Evolutionary conservation across 1,140 invertebrate genomes (phyloP).

Genomic region (silkworm (Bombyx mori)): DNA sequence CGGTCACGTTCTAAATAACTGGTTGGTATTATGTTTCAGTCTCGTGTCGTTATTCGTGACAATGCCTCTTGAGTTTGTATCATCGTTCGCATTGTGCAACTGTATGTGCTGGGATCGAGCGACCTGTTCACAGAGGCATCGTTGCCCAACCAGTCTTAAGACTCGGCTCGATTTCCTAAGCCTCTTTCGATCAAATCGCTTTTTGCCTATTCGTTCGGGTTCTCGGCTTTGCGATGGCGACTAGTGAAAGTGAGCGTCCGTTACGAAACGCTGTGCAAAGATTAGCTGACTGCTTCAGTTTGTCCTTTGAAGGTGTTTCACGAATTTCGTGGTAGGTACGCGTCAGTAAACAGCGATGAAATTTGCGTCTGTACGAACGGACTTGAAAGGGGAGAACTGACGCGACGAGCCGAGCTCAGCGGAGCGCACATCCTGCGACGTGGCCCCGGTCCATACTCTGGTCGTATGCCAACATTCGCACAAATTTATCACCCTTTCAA

Average conservation of each 20-base stretch:
- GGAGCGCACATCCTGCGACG: conserved; percentile 58
- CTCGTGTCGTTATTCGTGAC: conserved; percentile 33
- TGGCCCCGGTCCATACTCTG: conserved; percentile 24
- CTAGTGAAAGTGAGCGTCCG: conserved; percentile 28
- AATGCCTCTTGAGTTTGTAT: conserved; percentile 31
- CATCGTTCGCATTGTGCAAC: conserved; percentile 34
- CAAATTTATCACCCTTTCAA: background rate
- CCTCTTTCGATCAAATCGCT: conserved; percentile 20
- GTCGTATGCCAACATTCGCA: background rate
- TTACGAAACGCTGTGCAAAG: conserved; percentile 17
- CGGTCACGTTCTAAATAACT: conserved; percentile 47
- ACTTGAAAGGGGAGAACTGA: conserved; percentile 52
- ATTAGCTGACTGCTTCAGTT: background rate
- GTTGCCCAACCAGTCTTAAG: conserved; percentile 35
- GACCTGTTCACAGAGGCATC: conserved; percentile 28
- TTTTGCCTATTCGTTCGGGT: conserved; percentile 23
- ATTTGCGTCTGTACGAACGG: conserved; percentile 38
- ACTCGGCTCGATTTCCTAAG: conserved; percentile 29
- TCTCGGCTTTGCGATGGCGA: conserved; percentile 23
- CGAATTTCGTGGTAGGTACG: conserved; percentile 21
- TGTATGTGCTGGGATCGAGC: conserved; percentile 24
- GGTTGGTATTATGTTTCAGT: conserved; percentile 46
- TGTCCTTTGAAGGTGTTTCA: conserved; percentile 5
- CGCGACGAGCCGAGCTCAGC: conserved; percentile 37
- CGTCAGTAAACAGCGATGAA: conserved; percentile 50